phyloP scores from a whole-genome alignment of 2,113 vertebrate species.

The Taxidea taxus region DNA sequence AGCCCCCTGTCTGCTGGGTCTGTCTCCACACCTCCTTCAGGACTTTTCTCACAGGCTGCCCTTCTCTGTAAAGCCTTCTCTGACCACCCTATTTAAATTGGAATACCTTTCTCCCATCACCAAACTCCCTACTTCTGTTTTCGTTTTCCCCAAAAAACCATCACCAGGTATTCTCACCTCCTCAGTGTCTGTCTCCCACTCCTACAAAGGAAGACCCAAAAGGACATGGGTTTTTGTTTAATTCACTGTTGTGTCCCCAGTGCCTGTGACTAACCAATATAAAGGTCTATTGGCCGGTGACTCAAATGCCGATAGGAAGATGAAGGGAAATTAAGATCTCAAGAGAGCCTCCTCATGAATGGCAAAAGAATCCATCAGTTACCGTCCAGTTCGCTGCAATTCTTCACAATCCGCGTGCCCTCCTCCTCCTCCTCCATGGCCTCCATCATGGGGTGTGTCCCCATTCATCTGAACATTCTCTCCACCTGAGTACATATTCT shows the following conservation, averaged over 20 bases:
- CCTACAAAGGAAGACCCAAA: neutral
- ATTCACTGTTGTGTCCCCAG: neutral
- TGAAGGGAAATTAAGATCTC: neutral
- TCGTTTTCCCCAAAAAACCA: neutral
- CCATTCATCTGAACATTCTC: conserved; percentile 96
- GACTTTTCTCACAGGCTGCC: too few relatives aligned
- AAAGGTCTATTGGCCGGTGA: neutral
- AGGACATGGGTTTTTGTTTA: neutral
- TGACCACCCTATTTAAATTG: neutral
- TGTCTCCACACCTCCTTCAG: neutral
- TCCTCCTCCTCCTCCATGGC: conserved; percentile 87
- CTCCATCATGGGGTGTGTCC: conserved; percentile 90
- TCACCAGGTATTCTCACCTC: neutral
- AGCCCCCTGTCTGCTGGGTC: neutral
- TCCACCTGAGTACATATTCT: conserved; percentile 95
- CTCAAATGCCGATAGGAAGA: neutral
- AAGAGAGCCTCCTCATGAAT: neutral
- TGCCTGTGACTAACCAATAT: neutral
- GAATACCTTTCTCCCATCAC: neutral
- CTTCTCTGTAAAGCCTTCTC: neutral
- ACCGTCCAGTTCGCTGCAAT: conserved; percentile 93
- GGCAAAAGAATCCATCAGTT: conserved; percentile 37
- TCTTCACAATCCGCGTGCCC: conserved; percentile 92
- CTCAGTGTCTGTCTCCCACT: neutral
- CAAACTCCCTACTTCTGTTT: neutral